Base-by-base conservation (phyloP, 2,797 vertebrate genomes). In the Scomberomorus guttatus region DNA sequence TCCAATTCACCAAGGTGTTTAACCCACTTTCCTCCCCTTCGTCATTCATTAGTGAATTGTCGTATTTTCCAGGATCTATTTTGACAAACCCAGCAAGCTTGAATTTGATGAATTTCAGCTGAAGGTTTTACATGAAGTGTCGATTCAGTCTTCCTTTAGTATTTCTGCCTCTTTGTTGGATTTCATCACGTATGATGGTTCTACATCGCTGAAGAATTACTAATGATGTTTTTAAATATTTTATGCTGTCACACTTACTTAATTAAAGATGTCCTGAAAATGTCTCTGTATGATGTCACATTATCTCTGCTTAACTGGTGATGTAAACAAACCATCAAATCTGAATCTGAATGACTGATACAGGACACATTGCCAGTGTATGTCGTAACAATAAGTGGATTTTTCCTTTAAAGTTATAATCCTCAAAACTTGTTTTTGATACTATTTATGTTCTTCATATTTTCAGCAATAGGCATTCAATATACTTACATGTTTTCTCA, bases 1-100 rank as follows among this genome's bases (percentile, higher is more conserved):
- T 4, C 22, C 50, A 58, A 57, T 50, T 79, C 75, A 75, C 32
- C 74, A 68, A 15, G 11, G 6, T 51, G 51, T n/a, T 55, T 60
- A 77, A 65, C 60, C 24, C 72, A 72, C 29, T 48, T 37, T 46
- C n/a, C 14, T 62, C 46, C 60, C 14, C 14, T 4, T 34, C 29
- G 27, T 6, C 10, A 54, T 44, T 60, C 37, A 75, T 57, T n/a
- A 55, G 22, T 27, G n/a, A 34, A 18, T 64, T 65, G 48, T 52
- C 48, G 25, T 25, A 37, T 66, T 58, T 77, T 46, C 57, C 39
- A 42, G 44, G 14, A 57, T 64, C 54, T 46, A 48, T 72, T 77
- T 54, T 77, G 63, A 82, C 29, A 64, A 63, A 5, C 34, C 6
- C 48, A 58, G 10, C 2, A 34, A 34, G 25, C 24, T 25, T 39